These are phyloP conservation scores for Noctuana brunneofusca DNA, from an alignment of 2,888 invertebrate species.

Conservation along the genomic window DNA sequence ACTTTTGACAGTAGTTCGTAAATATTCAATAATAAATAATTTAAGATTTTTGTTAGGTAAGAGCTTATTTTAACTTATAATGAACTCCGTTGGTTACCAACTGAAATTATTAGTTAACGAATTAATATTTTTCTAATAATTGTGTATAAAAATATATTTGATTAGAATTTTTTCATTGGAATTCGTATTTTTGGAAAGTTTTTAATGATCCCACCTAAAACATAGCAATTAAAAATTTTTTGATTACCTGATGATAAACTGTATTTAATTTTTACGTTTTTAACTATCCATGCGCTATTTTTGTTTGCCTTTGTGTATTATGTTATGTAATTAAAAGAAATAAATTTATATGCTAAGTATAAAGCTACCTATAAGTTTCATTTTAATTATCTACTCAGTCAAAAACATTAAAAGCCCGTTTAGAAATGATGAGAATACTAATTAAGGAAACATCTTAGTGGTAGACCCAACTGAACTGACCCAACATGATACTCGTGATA, in stretches of 20 bases:
- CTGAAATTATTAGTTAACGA: conserved; percentile 27
- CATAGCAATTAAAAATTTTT: background rate
- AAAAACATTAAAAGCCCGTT: no score
- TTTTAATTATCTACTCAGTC: no score
- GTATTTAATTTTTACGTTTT: no score
- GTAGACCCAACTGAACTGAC: no score
- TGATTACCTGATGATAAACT: background rate
- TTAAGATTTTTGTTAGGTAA: conserved; percentile 1
- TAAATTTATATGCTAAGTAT: no score
- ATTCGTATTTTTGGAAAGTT: conserved; percentile 1
- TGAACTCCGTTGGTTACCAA: conserved; percentile 28
- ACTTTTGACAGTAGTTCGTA: conserved; percentile 8
- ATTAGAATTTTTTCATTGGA: background rate
- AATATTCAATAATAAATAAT: background rate
- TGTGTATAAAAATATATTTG: conserved; percentile 4
- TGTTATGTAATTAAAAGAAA: no score
- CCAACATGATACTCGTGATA: no score
- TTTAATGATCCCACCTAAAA: conserved; percentile 18
- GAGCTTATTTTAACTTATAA: background rate
- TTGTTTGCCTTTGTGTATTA: background rate
- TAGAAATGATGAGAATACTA: no score
- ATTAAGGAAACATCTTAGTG: no score
- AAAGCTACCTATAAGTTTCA: no score
- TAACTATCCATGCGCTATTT: no score
- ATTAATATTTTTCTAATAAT: conserved; percentile 13